Conservation (phyloP, 1,140 invertebrate genomes). For the Leptopilina boulardi region DNA sequence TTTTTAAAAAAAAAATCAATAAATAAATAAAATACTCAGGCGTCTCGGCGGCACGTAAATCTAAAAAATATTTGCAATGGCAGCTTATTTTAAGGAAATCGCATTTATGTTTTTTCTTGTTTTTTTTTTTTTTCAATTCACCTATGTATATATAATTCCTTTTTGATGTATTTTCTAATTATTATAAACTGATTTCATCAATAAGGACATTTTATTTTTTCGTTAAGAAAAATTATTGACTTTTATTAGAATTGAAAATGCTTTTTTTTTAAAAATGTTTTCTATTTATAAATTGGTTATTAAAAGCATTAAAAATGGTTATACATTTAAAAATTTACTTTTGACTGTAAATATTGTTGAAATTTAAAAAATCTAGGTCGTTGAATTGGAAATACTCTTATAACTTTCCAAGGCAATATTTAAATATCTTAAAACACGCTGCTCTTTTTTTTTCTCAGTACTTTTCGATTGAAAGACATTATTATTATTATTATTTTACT, state of each 20-base stretch:
- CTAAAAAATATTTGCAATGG: conserved; percentile 33
- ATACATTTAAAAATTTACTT: neutral
- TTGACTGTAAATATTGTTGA: neutral
- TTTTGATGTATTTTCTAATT: neutral
- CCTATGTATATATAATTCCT: neutral
- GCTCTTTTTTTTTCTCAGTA: neutral
- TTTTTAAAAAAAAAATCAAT: too few relatives aligned
- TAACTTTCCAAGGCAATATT: neutral
- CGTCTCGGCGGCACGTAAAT: conserved; percentile 33
- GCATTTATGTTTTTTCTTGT: conserved; percentile 34
- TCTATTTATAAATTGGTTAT: neutral
- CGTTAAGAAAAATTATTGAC: neutral
- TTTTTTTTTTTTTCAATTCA: conserved; percentile 29
- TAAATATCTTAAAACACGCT: neutral
- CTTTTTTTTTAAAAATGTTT: conserved; percentile 4
- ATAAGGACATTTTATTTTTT: neutral
- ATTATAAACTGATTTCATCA: neutral
- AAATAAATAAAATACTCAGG: neutral
- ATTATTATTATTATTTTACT: too few relatives aligned
- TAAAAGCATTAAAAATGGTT: neutral
- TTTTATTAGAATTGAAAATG: conserved; percentile 4
- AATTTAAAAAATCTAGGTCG: conserved; percentile 28
- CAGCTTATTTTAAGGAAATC: conserved; percentile 32
- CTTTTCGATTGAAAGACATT: conserved; percentile 19
- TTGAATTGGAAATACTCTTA: conserved; percentile 26